phyloP scores from a whole-genome alignment of 2,113 vertebrate species.

The Zosterops japonicus region DNA sequence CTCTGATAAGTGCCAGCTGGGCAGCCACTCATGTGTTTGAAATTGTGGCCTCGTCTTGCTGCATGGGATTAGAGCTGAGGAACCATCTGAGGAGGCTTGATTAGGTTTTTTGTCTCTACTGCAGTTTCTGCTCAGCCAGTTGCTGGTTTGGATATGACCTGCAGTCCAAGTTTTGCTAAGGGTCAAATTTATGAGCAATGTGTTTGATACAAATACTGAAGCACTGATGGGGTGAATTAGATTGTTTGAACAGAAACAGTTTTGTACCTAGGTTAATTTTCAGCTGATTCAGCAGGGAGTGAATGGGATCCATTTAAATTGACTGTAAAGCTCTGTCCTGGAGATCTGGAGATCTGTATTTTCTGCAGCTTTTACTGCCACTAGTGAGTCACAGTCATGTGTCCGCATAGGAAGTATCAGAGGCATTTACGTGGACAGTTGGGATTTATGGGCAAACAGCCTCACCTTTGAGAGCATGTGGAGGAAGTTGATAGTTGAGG shows the following conservation, averaged over 20 bases:
- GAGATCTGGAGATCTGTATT: neutral
- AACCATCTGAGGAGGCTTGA: neutral
- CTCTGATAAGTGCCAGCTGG: neutral
- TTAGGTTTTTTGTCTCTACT: neutral
- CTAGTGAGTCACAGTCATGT: neutral
- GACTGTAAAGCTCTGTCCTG: neutral
- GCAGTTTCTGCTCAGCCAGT: neutral
- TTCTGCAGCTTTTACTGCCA: neutral
- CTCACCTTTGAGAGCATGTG: neutral
- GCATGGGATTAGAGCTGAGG: neutral
- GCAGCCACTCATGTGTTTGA: neutral
- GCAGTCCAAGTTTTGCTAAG: neutral
- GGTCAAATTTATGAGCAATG: accelerated
- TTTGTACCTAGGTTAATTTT: neutral
- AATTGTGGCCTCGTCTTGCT: neutral
- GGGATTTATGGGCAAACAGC: neutral
- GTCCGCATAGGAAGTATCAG: neutral
- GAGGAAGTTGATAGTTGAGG: neutral
- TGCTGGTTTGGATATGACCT: neutral
- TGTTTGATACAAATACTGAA: neutral
- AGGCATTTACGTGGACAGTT: neutral
- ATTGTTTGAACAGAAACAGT: neutral
- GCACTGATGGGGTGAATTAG: neutral
- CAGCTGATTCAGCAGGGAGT: neutral
- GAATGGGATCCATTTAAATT: neutral